Base-by-base conservation (phyloP, 2,888 invertebrate species). In the Polyploca ridens region DNA sequence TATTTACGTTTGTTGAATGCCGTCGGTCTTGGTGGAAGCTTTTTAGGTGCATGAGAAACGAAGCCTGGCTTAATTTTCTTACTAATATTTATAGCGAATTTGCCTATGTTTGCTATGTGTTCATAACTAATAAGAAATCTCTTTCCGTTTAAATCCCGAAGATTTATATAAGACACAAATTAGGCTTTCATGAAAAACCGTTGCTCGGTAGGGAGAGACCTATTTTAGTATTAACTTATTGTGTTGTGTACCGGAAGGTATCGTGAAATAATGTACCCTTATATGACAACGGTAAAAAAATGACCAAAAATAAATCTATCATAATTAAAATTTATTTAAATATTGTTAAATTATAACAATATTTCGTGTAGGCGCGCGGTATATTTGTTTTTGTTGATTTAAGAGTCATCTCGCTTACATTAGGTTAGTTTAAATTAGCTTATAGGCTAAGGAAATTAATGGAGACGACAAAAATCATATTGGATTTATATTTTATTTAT, bases 311-410 rank as follows among this genome's bases (percentile, higher is more conserved):
- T 64, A 65, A 63, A 57, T 68, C 71, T 71, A 81, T 83, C 79
- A 77, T 44, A 61, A 61, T 61, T 61, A 61, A 13, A 27, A 78
- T 83, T 84, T 81, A 78, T 77, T 83, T 81, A 78, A 86, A 67
- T 74, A 77, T 80, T 73, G 77, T 79, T 81, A 78, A 75, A 70
- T 66, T 76, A 81, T 78, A 82, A 81, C 82, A 83, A 83, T 82
- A 80, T 78, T 78, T 81, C 76, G 81, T 79, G 77, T 79, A 73
- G 75, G 76, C 74, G 71, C 74, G 72, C 71, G 69, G 60, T 67
- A 54, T 88, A 84, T 90, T 89, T 89, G 89, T 89, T 90, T 90
- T 86, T 85, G 79, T 85, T 87, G 85, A 87, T 89, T 86, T 85
- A 83, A 82, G 73, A 61, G 66, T 64, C 74, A 69, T 77, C 76